phyloP scores from a whole-genome alignment of 2,797 vertebrate species.

The Myiotriccus ornatus region DNA sequence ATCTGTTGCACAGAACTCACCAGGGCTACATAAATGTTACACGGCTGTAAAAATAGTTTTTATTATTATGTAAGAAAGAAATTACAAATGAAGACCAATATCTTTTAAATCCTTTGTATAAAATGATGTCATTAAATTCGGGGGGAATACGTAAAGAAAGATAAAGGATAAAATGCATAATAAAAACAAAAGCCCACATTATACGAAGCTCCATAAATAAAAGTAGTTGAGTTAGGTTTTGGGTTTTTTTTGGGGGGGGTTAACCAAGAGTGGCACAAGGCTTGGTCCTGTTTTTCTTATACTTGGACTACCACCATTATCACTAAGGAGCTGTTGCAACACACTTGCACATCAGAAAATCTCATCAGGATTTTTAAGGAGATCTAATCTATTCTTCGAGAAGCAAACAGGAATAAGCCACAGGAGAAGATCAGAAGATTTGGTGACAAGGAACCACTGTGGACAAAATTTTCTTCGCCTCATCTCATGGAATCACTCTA shows the following conservation, averaged over 20 bases:
- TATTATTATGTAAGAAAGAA: background rate
- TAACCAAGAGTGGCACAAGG: background rate
- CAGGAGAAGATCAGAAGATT: background rate
- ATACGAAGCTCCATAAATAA: background rate
- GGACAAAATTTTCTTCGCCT: background rate
- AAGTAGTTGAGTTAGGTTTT: background rate
- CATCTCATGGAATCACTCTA: background rate
- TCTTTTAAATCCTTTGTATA: background rate
- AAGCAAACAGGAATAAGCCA: background rate
- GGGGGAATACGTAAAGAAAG: background rate
- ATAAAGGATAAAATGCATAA: background rate
- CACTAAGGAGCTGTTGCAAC: background rate
- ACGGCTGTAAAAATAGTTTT: background rate
- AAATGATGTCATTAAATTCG: background rate
- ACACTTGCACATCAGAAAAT: background rate
- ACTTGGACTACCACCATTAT: background rate
- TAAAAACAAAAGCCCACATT: background rate
- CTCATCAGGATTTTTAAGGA: background rate
- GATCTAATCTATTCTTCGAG: background rate
- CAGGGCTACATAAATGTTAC: background rate
- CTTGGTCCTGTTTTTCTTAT: background rate
- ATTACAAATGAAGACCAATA: background rate
- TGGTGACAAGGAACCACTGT: background rate
- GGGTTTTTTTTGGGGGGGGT: background rate
- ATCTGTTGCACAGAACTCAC: background rate